These are phyloP conservation scores for Callimorpha dominula DNA, from an alignment of 2,888 invertebrate species.

Conservation along the genomic window DNA sequence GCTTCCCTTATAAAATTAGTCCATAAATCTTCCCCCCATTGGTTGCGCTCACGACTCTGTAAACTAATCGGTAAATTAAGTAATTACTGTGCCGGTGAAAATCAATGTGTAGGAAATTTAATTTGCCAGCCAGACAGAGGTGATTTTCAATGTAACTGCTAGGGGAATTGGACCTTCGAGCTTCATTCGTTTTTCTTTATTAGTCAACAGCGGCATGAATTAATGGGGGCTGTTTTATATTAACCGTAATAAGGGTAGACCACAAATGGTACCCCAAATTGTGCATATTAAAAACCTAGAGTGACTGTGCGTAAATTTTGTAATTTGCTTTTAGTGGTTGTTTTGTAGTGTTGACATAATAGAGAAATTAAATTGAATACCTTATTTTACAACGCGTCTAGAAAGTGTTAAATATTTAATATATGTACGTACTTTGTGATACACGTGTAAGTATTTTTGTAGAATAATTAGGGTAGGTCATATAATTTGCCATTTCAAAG, in stretches of 20 bases:
- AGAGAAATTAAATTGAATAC: not conserved
- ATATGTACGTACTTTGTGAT: too few relatives aligned
- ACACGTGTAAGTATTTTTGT: too few relatives aligned
- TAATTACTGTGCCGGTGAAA: conserved; percentile 76
- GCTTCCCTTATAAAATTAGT: conserved; percentile 64
- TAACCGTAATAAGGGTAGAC: conserved; percentile 49
- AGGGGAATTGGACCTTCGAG: conserved; percentile 44
- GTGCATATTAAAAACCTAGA: conserved; percentile 41
- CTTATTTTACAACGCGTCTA: not conserved
- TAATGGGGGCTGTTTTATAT: conserved; percentile 60
- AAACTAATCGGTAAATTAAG: conserved; percentile 81
- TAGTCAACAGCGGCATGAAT: conserved; percentile 56
- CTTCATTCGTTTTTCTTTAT: conserved; percentile 66
- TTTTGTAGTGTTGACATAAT: not conserved
- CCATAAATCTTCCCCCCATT: conserved; percentile 72
- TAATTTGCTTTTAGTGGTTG: conserved; percentile 12
- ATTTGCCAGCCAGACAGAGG: conserved; percentile 71
- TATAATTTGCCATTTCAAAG: too few relatives aligned
- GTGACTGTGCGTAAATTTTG: conserved; percentile 34
- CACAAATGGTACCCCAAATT: conserved; percentile 39
- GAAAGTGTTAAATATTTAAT: not conserved
- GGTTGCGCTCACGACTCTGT: conserved; percentile 68
- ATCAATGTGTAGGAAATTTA: conserved; percentile 81
- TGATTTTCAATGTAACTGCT: conserved; percentile 66
- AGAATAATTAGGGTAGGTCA: too few relatives aligned